Percentiles rank a stretch among this genome's conserved stretches.
Evolutionary conservation across 2,113 vertebrate species (phyloP).

Genomic region (Proteles cristata): DNA sequence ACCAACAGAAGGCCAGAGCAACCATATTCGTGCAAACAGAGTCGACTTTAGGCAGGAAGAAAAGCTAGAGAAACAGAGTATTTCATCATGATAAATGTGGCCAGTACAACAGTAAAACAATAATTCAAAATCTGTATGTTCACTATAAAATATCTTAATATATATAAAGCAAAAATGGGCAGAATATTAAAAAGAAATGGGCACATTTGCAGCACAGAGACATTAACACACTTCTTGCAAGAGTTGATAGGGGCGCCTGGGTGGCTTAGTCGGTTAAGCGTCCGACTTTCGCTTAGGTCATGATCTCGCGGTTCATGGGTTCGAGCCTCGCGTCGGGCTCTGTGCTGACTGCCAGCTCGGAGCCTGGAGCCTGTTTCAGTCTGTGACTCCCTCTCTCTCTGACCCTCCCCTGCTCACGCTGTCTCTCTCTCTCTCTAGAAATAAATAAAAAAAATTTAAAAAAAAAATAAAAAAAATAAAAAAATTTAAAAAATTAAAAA

Average conservation of each 20-base stretch:
- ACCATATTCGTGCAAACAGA: background rate
- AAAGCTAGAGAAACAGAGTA: background rate
- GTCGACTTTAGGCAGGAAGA: background rate
- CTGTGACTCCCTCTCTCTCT: no score
- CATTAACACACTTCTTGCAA: background rate
- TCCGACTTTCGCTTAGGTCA: no score
- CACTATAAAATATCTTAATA: background rate
- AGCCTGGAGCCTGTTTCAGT: no score
- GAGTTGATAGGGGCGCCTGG: conserved; percentile 42
- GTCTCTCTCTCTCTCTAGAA: no score
- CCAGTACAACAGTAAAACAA: background rate
- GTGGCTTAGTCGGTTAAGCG: no score
- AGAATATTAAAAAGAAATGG: background rate
- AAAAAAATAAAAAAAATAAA: no score
- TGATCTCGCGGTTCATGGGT: no score
- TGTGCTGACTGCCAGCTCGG: no score
- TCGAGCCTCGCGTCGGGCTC: no score
- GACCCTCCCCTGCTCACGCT: no score
- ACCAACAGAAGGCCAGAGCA: background rate
- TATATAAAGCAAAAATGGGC: conserved; percentile 11
- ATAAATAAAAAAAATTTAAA: no score
- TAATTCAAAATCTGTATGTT: background rate
- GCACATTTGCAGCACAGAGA: background rate
- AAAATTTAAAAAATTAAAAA: no score
- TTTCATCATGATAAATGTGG: background rate